Conservation (phyloP, 2,888 invertebrate species). For the Adelognathus sp. region DNA sequence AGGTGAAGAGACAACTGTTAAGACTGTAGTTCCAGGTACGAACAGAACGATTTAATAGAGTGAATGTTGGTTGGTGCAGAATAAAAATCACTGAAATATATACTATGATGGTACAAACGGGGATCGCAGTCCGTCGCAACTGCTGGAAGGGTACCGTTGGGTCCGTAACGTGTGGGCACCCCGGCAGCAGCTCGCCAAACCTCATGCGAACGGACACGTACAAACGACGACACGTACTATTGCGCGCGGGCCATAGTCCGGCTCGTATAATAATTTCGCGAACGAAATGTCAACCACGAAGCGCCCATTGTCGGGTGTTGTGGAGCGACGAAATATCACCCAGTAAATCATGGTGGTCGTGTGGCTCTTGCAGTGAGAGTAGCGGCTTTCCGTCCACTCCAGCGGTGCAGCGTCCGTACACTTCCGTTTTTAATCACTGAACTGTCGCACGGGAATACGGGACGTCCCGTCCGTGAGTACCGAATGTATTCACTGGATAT, state of each 20-base stretch:
- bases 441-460: constrained; percentile 53
- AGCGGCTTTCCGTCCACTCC: constrained; percentile 62
- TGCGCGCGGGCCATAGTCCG: background rate
- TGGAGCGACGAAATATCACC: constrained; percentile 79
- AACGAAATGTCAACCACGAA: constrained; percentile 79
- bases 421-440: constrained; percentile 76
- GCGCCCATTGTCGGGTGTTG: constrained; percentile 77
- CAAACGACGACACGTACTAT: constrained; percentile 10
- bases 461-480: constrained; percentile 14
- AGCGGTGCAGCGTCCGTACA: constrained; percentile 66
- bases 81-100: constrained; percentile 35
- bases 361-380: constrained; percentile 38
- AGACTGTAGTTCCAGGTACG: too few relatives aligned
- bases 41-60: too few relatives aligned
- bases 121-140: constrained; percentile 44
- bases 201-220: constrained; percentile 16
- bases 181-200: constrained; percentile 33
- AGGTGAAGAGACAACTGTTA: constrained; percentile 40
- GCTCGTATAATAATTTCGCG: constrained; percentile 62
- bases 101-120: background rate
- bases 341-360: constrained; percentile 66
- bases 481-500: constrained; percentile 24
- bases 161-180: constrained; percentile 23
- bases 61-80: too few relatives aligned
- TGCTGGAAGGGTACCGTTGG: constrained; percentile 45